Base-by-base conservation (phyloP, 2,888 invertebrate genomes). In the Lacanobia oleracea region DNA sequence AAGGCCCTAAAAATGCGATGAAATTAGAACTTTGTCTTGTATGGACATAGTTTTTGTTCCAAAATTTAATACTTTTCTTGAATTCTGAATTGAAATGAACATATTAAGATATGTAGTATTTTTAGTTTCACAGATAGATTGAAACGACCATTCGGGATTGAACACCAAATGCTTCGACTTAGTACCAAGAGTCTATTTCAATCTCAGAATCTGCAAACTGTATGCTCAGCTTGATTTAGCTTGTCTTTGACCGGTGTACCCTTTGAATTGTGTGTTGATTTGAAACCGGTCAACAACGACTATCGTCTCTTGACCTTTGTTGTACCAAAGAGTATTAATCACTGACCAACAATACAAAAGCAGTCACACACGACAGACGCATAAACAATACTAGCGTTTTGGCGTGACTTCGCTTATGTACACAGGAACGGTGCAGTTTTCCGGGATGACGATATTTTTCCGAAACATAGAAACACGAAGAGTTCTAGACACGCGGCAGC, bases 291-390 rank as follows among this genome's bases (percentile, higher is more conserved):
- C 1, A 10, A 10, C 21, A 50, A 60, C 16, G 21, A 5, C 7
- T 3, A 21, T 27, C 21, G n/a, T 43, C 1, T 43, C 5, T 18
- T 57, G 16, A 23, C 50, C 23, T 59, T 43, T 67, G 3, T 7
- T 23, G 16, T 45, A 50, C 14, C 9, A 37, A 51, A n/a, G 50
- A 51, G 27, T 51, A 57, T 62, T 33, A 59, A 63, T 63, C 40
- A 65, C 33, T 60, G 56, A 23, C 40, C 40, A 48, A 56, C 10
- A 59, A 33, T 23, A 53, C 27, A 76, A 56, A 63, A 37, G 16
- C 23, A 33, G 16, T 54, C 48, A 54, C 21, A 64, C 48, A 54
- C 21, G 60, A 53, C 50, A 57, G 54, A 54, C 10, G 18, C 4
- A 12, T 40, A 21, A 2, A 33, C 45, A 48, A 10, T 2, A 78